Percentiles rank a stretch among this genome's conserved stretches.
phyloP scores from a whole-genome alignment of 2,888 invertebrate genomes.

The Exephanes ischioxanthus region DNA sequence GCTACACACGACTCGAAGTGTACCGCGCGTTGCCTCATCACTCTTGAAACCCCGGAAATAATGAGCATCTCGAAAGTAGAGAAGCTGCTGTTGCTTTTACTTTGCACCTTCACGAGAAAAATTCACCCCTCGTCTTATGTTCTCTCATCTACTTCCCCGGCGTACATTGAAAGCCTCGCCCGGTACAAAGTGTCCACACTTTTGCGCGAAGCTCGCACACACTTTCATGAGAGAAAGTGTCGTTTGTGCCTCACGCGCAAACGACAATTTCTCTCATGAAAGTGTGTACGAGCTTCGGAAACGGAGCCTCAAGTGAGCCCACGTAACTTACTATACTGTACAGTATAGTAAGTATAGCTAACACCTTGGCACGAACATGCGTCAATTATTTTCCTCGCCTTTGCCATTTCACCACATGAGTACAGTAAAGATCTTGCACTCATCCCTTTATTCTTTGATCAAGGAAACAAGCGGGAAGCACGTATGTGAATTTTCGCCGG shows the following conservation, averaged over 20 bases:
- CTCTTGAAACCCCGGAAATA: constrained; percentile 74
- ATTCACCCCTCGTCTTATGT: constrained; percentile 46
- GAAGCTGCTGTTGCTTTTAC: constrained; percentile 63
- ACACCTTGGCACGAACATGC: neutral
- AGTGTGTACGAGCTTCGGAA: too few relatives aligned
- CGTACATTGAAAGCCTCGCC: constrained; percentile 47
- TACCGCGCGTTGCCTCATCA: constrained; percentile 34
- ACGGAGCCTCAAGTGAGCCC: neutral
- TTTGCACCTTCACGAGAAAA: constrained; percentile 66
- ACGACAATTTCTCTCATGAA: too few relatives aligned
- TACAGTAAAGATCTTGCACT: neutral
- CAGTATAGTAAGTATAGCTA: neutral
- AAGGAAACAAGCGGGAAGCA: neutral
- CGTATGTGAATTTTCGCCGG: neutral
- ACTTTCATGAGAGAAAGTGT: constrained; percentile 32
- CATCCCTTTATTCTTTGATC: neutral
- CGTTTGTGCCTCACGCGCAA: neutral
- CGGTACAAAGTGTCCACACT: constrained; percentile 40
- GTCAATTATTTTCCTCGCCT: neutral
- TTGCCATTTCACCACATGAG: neutral
- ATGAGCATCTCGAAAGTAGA: constrained; percentile 76
- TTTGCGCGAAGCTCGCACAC: constrained; percentile 9
- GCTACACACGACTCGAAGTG: constrained; percentile 31
- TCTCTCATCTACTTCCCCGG: constrained; percentile 55
- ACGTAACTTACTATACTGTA: neutral